Base-by-base conservation (phyloP, 2,113 vertebrate genomes). In the Melanotaenia duboulayi region DNA sequence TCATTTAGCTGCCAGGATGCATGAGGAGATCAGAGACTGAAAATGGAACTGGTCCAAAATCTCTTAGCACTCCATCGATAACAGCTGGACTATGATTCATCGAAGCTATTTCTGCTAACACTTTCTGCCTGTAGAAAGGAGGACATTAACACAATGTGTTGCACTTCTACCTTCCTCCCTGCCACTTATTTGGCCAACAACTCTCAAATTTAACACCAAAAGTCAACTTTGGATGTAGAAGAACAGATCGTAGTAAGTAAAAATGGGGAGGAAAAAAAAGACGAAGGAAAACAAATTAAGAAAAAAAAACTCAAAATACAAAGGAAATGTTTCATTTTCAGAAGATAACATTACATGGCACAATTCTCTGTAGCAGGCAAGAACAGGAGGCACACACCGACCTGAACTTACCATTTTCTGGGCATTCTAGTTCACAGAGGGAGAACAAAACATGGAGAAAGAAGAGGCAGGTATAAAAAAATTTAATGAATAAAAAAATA, bases 341-440 rank as follows among this genome's bases (percentile, higher is more conserved):
- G 25, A 58, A 46, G 61, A 68, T 37, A 61, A 62, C 44, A 82
- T 75, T 72, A 81, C 78, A 87, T 68, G 92, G 92, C 94, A 94
- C 59, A 73, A 93, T 65, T 77, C 64, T 80, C 66, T 10, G 50
- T 25, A 73, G 78, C 89, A 92, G 82, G 84, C 84, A 89, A 89
- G 69, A 88, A 93, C 93, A 90, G 92, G 92, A 93, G 89, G 92
- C 91, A 93, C 94, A 95, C 92, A 84, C 76, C 91, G 85, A 89
- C 94, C 94, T 94, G 91, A 94, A 98, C 97, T 99, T 97, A 99
- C 97, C 97, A 98, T 98, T 94, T 95, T 98, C 94, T 96, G 95
- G 92, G 95, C 95, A 96, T 96, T 97, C 97, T 99, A 98, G 96
- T 95, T 97, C 95, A 97, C 93, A 95, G 87, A 86, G 92, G 94